A percentile compares a stretch with the other conserved stretches of the same genome.
phyloP scores from a whole-genome alignment of 2,888 invertebrate genomes.

The Morpho helenor region DNA sequence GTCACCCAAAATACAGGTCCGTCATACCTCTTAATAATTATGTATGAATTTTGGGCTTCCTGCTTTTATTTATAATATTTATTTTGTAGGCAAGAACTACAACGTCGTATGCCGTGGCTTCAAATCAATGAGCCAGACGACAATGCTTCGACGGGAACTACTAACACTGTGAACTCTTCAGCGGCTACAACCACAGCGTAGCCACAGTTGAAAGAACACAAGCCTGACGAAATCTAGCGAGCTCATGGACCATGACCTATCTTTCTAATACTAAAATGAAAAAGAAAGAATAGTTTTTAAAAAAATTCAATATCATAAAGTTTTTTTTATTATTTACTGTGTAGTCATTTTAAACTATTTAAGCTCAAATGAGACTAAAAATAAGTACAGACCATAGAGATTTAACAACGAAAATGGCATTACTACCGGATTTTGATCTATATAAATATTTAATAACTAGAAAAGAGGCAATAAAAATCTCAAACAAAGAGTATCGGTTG shows the following conservation, averaged over 20 bases:
- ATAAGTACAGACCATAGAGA: neutral
- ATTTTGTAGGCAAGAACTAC: constrained; percentile 84
- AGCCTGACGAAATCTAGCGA: neutral
- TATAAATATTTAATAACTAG: neutral
- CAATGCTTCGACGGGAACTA: constrained; percentile 77
- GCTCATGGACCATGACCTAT: no score
- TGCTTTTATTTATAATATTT: neutral
- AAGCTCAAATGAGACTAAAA: constrained; percentile 7
- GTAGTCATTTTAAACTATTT: neutral
- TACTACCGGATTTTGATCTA: constrained; percentile 4
- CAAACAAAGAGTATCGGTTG: no score
- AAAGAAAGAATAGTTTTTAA: neutral
- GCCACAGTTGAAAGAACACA: neutral
- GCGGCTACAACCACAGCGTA: constrained; percentile 37
- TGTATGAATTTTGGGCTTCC: neutral
- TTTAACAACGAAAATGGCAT: constrained; percentile 3
- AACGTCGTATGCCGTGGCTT: constrained; percentile 89
- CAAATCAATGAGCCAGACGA: constrained; percentile 84
- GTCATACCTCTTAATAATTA: neutral
- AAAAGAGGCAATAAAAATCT: neutral
- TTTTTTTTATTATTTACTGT: neutral
- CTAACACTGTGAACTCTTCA: constrained; percentile 61
- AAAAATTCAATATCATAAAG: neutral
- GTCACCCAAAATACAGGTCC: constrained; percentile 92
- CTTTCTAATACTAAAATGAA: neutral